Conservation (phyloP, 2,797 vertebrate genomes). For the Cossypha polioptera region DNA sequence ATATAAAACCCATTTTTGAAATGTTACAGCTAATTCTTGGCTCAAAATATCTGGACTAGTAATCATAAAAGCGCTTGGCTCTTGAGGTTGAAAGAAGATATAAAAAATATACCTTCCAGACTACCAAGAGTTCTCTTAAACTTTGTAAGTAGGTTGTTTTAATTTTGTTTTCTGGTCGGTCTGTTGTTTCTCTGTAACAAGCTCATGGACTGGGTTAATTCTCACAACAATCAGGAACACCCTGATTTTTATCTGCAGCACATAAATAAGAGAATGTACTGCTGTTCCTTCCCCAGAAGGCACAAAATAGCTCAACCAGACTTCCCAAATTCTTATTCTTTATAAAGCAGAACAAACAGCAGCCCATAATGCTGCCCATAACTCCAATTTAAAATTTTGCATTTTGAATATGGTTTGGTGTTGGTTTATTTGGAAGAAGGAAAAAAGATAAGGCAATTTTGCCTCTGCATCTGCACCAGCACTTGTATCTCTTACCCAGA, state of each 20-base stretch:
- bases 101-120: not conserved
- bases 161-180: not conserved
- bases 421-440: not conserved
- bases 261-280: not conserved
- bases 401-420: not conserved
- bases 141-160: not conserved
- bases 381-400: not conserved
- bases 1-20: constrained; percentile 21
- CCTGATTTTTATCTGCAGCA: not conserved
- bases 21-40: not conserved
- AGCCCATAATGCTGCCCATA: not conserved
- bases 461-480: not conserved
- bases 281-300: not conserved
- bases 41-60: not conserved
- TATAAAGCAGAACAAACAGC: not conserved
- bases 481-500: accelerated
- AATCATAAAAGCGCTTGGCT: not conserved
- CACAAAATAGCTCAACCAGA: not conserved
- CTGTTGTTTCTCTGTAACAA: not conserved
- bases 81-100: not conserved
- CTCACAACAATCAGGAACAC: not conserved
- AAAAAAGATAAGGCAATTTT: not conserved
- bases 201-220: not conserved
- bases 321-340: not conserved
- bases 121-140: not conserved